These are phyloP conservation scores for Ochropacha duplaris DNA, from an alignment of 2,888 invertebrate species.

Conservation along the genomic window DNA sequence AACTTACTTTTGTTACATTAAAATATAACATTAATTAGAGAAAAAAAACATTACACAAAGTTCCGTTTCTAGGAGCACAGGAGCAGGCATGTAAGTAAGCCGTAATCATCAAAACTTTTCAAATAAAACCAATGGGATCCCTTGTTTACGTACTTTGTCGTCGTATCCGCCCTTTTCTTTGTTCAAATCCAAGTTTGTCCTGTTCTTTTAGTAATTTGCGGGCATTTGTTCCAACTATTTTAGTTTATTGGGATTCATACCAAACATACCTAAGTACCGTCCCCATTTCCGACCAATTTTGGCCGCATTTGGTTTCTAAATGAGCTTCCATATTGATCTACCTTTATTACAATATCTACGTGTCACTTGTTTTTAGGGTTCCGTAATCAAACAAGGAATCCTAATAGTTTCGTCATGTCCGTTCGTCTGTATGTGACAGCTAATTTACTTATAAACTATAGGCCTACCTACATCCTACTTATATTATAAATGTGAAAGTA, in stretches of 20 bases:
- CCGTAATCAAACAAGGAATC: no score
- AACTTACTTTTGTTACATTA: slow-evolving; percentile 14
- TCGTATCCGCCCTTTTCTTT: slow-evolving; percentile 57
- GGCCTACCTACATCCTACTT: no score
- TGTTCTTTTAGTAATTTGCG: slow-evolving; percentile 52
- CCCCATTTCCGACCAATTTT: slow-evolving; percentile 19
- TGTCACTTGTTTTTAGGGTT: no score
- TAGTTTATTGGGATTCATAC: slow-evolving; percentile 35
- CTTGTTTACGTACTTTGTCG: slow-evolving; percentile 69
- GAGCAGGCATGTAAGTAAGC: slow-evolving; percentile 53
- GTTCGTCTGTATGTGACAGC: no score
- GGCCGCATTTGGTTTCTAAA: neutral
- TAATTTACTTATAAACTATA: no score
- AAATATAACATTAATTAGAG: slow-evolving; percentile 20
- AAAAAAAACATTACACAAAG: slow-evolving; percentile 36
- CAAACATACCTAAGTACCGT: no score
- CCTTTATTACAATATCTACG: no score
- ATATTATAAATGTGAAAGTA: no score
- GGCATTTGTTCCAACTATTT: slow-evolving; percentile 44
- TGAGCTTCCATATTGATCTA: no score
- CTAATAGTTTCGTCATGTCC: no score
- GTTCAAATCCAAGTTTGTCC: slow-evolving; percentile 58
- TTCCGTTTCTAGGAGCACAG: slow-evolving; percentile 38
- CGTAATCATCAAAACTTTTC: slow-evolving; percentile 67
- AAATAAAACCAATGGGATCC: slow-evolving; percentile 71